A percentile compares a stretch with the other conserved stretches of the same genome.
Evolutionary conservation across 2,113 vertebrate species (phyloP).

Genomic region (Alces alces): DNA sequence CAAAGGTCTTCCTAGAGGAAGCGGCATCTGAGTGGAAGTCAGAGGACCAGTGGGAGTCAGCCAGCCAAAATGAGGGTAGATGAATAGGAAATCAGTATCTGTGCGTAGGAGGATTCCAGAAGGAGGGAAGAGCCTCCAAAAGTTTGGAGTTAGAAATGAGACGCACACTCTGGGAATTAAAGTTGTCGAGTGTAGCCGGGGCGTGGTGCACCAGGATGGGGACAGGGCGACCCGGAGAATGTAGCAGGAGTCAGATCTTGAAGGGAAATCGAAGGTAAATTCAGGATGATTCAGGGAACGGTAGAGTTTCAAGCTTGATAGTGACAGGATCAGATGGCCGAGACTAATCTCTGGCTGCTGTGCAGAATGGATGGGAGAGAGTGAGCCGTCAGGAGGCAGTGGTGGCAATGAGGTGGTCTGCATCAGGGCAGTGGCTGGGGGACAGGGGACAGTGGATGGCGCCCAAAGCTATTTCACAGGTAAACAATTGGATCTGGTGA

Average conservation of each 20-base stretch:
- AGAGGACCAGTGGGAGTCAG: neutral
- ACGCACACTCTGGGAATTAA: neutral
- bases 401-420: too few species aligned
- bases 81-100: neutral
- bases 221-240: neutral
- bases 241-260: neutral
- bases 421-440: neutral
- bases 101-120: neutral
- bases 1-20: neutral
- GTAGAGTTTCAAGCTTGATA: neutral
- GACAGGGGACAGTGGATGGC: neutral
- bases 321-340: neutral
- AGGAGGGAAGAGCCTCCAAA: neutral
- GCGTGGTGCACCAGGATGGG: neutral
- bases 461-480: neutral
- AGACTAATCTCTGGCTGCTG: neutral
- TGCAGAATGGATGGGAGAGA: neutral
- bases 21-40: neutral
- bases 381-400: fast-evolving
- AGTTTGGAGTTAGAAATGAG: neutral
- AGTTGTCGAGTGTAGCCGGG: neutral
- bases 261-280: neutral
- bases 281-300: neutral
- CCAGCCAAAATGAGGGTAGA: neutral
- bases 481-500: neutral